Conservation (phyloP, 1,140 invertebrate species). For the Bombyx mori region ASM3026992v2 NC_085110.1:2427001-2427500, state of each 20-base stretch:
- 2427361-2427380: too few species aligned
- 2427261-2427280: slow-evolving; percentile 46
- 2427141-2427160: too few species aligned
- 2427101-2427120: slow-evolving; percentile 45
- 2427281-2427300: too few species aligned
- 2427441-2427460: too few species aligned
- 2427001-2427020: not conserved
- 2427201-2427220: too few species aligned
- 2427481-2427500: slow-evolving; percentile 45
- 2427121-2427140: too few species aligned
- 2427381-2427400: not conserved
- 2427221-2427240: too few species aligned
- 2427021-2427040: slow-evolving; percentile 38
- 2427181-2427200: slow-evolving; percentile 51
- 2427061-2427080: too few species aligned
- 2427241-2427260: slow-evolving; percentile 20
- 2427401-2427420: slow-evolving; percentile 38
- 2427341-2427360: slow-evolving; percentile 43
- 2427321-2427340: slow-evolving; percentile 35
- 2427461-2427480: not conserved
- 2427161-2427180: not conserved
- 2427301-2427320: not conserved
- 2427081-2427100: not conserved
- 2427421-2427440: slow-evolving; percentile 44
- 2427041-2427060: slow-evolving; percentile 45